Base-by-base conservation (phyloP, 2,797 vertebrate genomes). In the Tragelaphus oryx region DNA sequence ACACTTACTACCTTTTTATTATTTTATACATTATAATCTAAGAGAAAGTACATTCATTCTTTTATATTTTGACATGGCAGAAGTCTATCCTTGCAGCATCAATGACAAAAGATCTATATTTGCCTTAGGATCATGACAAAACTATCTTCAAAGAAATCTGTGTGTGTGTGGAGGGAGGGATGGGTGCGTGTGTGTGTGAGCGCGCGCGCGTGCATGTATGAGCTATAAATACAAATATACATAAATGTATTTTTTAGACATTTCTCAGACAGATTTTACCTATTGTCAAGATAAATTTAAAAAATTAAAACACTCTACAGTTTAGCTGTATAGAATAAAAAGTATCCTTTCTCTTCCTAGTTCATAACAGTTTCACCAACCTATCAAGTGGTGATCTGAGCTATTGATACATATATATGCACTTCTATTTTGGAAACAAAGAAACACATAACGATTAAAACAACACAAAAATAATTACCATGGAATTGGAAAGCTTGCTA, bases 111-210 rank as follows among this genome's bases (percentile, higher is more conserved):
- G 17, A 71, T 17, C 3, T n/a, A 8, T 33, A 91, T 83, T 54
- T 75, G 55, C 33, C 74, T 68, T 50, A 60, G 71, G 22, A 86
- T 50, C n/a, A 71, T 41, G n/a, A 81, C 37, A 84, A 89, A 86
- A 88, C 18, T 57, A 91, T 68, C 80, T n/a, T 93, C 28, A 95
- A 54, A 95, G 62, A 91, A 75, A 87, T 30, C 37, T 87, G 30
- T 48, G 24, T 52, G 12, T 26, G 10, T 26, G 24, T 26, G 18
- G 26, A 18, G 12, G 4, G 20, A 16, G 11, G 2, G 1, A 8
- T 80, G 3, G 30, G 13, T 52, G 24, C 26, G 20, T 52, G 14
- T 81, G 37, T 22, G 5, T 4, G 20, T 0, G 20, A 41, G 7
- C 8, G 17, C 4, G 2, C 17, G 2, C 24, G 3, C 3, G 3